Conservation (phyloP, 1,140 invertebrate species). For the Cherax quadricarinatus region DNA sequence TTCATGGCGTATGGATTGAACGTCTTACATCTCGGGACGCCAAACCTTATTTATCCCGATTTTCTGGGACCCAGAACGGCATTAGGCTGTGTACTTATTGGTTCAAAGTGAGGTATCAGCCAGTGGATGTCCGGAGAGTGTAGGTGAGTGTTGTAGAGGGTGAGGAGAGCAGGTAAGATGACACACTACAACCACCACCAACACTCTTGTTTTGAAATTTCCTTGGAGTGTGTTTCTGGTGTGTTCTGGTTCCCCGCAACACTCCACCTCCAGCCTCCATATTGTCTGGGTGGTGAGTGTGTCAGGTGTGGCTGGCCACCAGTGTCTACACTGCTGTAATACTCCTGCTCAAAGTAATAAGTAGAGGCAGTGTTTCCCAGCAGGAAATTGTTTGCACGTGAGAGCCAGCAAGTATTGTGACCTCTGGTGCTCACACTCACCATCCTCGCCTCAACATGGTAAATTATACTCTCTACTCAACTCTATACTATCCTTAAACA, state of each 20-base stretch:
- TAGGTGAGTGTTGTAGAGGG: not conserved
- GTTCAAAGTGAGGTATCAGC: not conserved
- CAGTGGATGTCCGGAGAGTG: constrained; percentile 49
- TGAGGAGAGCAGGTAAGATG: constrained; percentile 45
- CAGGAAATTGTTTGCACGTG: constrained; percentile 40
- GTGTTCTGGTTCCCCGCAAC: not conserved
- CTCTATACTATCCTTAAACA: not conserved
- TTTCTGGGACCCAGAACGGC: constrained; percentile 23
- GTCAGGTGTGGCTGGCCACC: not conserved
- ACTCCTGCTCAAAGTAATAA: no score
- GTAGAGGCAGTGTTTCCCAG: not conserved
- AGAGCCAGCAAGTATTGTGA: not conserved
- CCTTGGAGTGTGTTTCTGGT: not conserved
- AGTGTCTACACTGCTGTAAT: no score
- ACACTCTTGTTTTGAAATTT: constrained; percentile 38
- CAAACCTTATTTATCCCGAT: constrained; percentile 31
- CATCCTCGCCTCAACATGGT: not conserved
- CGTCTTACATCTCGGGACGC: constrained; percentile 36
- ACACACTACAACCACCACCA: not conserved
- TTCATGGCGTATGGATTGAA: constrained; percentile 68
- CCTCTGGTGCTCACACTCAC: not conserved
- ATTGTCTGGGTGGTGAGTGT: not conserved
- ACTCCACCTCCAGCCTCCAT: not conserved
- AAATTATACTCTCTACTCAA: not conserved
- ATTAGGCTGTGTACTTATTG: constrained; percentile 15